Evolutionary conservation across 1,140 invertebrate species (phyloP), one percentile per base, ranked within the genome.

Genomic region (Metaphire vulgaris): DNA sequence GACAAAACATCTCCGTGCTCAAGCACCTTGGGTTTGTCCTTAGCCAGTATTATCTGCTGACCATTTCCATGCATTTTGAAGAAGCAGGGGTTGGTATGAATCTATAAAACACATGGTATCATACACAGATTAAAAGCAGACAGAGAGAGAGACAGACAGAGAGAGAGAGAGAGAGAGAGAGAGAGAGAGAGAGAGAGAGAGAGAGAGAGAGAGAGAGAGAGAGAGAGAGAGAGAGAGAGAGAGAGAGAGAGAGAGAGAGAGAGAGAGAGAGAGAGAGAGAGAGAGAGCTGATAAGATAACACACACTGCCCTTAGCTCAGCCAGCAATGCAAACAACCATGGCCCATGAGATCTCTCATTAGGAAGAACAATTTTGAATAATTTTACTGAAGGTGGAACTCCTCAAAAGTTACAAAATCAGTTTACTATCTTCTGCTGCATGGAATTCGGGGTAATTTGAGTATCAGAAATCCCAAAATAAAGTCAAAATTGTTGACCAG

Each of bases 71-170:
- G 74, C 31, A 77, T 81, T 14, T 82, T 79, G 67, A 81, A 80
- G 73, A 84, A 85, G 76, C 84, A 85, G 16, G 84, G 84, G 74
- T 85, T 85, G 68, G 81, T 82, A 77, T 85, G 84, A 0, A 82
- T 85, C 84, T 85, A 79, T 30, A 81, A 80, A n/a, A n/a, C 32
- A 28, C 65, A 76, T 66, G 75, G 30, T 34, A 76, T n/a, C 21
- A 73, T 15, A 69, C 64, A 34, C 26, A 21, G 68, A 56, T 68
- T 73, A 26, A 71, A n/a, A 64, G 31, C 0, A 70, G 30, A n/a
- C 30, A 16, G 6, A 16, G n/a, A 31, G 33, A 21, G 21, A 68
- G 6, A 1, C 21, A 33, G 14, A 33, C 6, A 6, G 31, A 29
- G 32, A 2, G 26, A 34, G 21, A 12, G 30, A 16, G 2, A 6